Evolutionary conservation across 2,888 invertebrate species (phyloP), one percentile per base, ranked within the genome.

Genomic region (Silvanus unidentatus): DNA sequence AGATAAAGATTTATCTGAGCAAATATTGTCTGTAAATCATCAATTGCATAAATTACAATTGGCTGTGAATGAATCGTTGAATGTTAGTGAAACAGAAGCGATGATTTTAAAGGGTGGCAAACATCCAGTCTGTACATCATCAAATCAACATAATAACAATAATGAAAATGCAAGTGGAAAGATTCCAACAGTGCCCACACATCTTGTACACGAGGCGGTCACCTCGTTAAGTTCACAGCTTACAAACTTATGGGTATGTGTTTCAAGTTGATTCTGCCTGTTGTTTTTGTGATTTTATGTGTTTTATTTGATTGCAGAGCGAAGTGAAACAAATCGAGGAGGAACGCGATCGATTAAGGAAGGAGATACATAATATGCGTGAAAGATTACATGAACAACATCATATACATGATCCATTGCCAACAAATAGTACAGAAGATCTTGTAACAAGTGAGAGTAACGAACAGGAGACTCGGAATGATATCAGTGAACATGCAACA

Each of bases 321-420:
- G 79, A 85, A 61, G 79, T 87, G 48, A 84, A 82, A 69, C 81
- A 83, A 60, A 76, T 82, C 57, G 88, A 88, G 66, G 84, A 85
- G 61, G 88, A 88, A 66, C 75, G 84, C 45, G 85, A 85, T 61
- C 76, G 80, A 58, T 71, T 88, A 60, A 77, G 87, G 30, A 80
- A 80, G 55, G 88, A 88, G 66, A 72, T 87, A 60, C 80, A 84
- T 60, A 78, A 79, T 63, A 78, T 82, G 51, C 77, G 85, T 57
- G 88, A 88, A 68, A 81, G 83, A 62, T 72, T 85, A 49, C 84
- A 84, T 65, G 79, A 79, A 55, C 74, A 65, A 45, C 60, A 63
- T 44, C 56, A 61, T 40, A 52, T 79, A 65, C 77, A 77, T 63
- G 65, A 65, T 44, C 58, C 64, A 32, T 51, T 57, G 43, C 45